phyloP scores from a whole-genome alignment of 1,140 invertebrate genomes.

The Drosophila subobscura region DNA sequence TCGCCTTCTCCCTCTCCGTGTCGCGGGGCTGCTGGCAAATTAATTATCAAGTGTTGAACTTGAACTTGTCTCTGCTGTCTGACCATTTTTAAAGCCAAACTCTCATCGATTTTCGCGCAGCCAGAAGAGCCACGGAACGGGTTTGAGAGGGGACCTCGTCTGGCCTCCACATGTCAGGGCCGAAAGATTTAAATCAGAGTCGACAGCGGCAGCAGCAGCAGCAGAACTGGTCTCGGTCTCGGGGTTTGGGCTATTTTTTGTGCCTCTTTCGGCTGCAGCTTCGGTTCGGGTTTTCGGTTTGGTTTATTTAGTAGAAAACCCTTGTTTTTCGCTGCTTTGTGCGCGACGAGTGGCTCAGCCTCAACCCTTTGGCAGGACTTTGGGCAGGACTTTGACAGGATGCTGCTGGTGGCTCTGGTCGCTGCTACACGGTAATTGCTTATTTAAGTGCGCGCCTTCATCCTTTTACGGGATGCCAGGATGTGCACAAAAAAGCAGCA shows the following conservation, averaged over 20 bases:
- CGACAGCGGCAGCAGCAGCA: conserved; percentile 48
- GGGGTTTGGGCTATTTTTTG: neutral
- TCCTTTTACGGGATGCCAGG: conserved; percentile 71
- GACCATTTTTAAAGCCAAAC: conserved; percentile 44
- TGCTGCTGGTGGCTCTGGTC: conserved; percentile 58
- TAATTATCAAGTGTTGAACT: conserved; percentile 81
- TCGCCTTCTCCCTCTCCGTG: neutral
- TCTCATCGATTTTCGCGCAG: conserved; percentile 58
- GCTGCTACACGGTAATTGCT: conserved; percentile 75
- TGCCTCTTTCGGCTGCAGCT: conserved; percentile 27
- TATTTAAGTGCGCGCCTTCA: conserved; percentile 78
- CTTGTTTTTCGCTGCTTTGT: conserved; percentile 39
- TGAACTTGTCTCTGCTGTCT: conserved; percentile 55
- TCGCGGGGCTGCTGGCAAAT: conserved; percentile 42
- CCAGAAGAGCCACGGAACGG: neutral
- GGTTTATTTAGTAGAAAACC: conserved; percentile 37
- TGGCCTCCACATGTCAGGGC: conserved; percentile 73
- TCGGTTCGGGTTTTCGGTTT: conserved; percentile 19
- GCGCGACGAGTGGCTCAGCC: conserved; percentile 41
- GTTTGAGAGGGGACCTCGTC: conserved; percentile 36
- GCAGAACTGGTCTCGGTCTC: too few species aligned
- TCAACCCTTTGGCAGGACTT: conserved; percentile 64
- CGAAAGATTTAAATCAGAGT: conserved; percentile 74
- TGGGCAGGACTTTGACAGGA: conserved; percentile 74
- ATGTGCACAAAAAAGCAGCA: conserved; percentile 47